Evolutionary conservation across 2,888 invertebrate species (phyloP).

Genomic region (Cepaea hortensis): DNA sequence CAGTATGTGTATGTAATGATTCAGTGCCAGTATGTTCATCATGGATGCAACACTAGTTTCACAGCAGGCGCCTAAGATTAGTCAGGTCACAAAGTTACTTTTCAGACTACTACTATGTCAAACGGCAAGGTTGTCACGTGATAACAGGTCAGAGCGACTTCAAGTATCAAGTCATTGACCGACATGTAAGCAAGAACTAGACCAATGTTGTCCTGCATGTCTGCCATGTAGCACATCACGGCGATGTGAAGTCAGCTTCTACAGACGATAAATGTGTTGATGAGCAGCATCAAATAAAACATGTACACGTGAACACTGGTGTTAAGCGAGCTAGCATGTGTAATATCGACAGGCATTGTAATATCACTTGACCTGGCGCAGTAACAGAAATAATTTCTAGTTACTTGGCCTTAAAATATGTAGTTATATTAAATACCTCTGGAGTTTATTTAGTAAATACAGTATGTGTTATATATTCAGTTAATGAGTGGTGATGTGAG

Average conservation of each 20-base stretch:
- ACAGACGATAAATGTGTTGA: background rate
- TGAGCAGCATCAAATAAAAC: background rate
- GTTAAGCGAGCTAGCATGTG: no score
- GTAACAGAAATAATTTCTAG: no score
- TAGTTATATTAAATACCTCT: no score
- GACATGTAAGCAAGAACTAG: background rate
- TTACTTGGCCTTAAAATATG: no score
- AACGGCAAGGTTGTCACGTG: no score
- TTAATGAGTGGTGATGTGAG: no score
- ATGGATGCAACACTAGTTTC: background rate
- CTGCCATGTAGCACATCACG: background rate
- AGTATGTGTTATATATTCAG: no score
- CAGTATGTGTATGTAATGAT: slow-evolving; percentile 14
- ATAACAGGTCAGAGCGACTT: background rate
- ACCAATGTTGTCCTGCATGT: background rate
- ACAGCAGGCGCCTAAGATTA: background rate
- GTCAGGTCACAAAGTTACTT: background rate
- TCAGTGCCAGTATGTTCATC: slow-evolving; percentile 1
- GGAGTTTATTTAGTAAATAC: no score
- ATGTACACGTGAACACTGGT: no score
- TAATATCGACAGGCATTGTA: no score
- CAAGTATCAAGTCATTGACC: background rate
- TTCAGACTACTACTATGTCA: background rate
- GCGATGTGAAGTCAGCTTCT: background rate
- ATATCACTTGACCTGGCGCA: no score